These are phyloP conservation scores for Oscheius onirici DNA, from an alignment of 2,888 invertebrate genomes.

Conservation along the genomic window DNA sequence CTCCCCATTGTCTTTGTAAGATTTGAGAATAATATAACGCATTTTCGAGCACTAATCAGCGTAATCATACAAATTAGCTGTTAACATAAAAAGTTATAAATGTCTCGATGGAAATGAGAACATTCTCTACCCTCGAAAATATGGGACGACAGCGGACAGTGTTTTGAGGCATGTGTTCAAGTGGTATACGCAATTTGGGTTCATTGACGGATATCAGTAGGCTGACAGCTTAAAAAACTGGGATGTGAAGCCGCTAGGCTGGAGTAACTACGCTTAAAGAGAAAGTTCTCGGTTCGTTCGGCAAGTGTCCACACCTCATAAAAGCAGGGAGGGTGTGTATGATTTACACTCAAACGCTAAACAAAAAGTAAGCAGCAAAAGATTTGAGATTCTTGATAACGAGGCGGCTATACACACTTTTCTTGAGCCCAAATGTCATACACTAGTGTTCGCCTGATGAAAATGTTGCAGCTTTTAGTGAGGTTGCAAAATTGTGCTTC, in stretches of 20 bases:
- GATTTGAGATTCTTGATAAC: constrained; percentile 29
- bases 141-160: constrained; percentile 3
- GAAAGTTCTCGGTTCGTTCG: constrained; percentile 8
- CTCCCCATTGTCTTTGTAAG: too few species aligned
- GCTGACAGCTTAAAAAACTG: constrained; percentile 27
- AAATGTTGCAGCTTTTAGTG: too few species aligned
- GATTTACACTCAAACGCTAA: constrained; percentile 22
- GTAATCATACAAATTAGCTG: too few species aligned
- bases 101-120: too few species aligned
- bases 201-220: constrained; percentile 28
- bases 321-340: constrained; percentile 21
- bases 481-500: too few species aligned
- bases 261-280: neutral
- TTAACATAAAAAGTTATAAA: too few species aligned
- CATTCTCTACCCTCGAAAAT: too few species aligned
- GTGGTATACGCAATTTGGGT: constrained; percentile 27
- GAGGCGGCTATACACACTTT: constrained; percentile 1
- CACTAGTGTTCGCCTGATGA: neutral
- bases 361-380: neutral
- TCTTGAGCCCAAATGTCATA: constrained; percentile 15
- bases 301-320: constrained; percentile 17
- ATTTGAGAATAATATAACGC: too few species aligned
- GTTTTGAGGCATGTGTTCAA: constrained; percentile 29
- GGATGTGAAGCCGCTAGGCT: neutral
- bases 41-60: too few species aligned